Conservation (phyloP, 30 jellyfish, hydroid and myxozoan genomes). For the Morbakka virulenta region DNA sequence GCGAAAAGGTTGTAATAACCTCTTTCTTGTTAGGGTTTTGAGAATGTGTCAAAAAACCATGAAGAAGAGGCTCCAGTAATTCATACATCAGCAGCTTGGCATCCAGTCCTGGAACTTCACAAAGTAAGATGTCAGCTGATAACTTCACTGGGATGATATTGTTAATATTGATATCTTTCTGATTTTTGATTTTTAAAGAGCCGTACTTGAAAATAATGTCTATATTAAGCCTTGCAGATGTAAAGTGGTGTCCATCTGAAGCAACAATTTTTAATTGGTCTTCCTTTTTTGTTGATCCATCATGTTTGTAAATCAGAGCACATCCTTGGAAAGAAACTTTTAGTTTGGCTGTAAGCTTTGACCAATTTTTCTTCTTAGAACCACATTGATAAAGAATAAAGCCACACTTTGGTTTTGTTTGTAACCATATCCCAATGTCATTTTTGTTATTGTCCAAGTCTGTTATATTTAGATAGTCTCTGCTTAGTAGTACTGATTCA, state of each 20-base stretch:
- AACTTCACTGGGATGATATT: background rate
- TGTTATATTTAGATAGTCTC: background rate
- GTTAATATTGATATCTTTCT: background rate
- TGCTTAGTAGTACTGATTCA: background rate
- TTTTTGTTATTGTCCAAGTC: background rate
- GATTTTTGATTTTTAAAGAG: background rate
- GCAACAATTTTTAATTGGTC: background rate
- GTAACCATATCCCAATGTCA: background rate
- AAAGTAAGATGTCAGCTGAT: background rate
- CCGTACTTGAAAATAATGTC: background rate
- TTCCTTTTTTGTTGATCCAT: background rate
- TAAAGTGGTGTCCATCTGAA: background rate
- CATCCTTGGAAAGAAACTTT: background rate
- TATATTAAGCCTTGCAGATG: background rate
- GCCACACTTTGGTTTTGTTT: background rate
- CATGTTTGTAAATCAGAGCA: background rate
- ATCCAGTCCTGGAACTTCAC: background rate
- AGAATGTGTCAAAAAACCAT: constrained; percentile 27
- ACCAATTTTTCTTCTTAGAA: background rate
- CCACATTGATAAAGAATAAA: background rate
- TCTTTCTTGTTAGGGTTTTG: background rate
- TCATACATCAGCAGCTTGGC: background rate
- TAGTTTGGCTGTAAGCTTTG: background rate
- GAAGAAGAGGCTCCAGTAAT: constrained; percentile 61
- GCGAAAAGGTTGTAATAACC: constrained; percentile 20